A percentile compares a stretch with the other conserved stretches of the same genome.
phyloP scores from a whole-genome alignment of 2,797 vertebrate species.

The Champsocephalus esox region DNA sequence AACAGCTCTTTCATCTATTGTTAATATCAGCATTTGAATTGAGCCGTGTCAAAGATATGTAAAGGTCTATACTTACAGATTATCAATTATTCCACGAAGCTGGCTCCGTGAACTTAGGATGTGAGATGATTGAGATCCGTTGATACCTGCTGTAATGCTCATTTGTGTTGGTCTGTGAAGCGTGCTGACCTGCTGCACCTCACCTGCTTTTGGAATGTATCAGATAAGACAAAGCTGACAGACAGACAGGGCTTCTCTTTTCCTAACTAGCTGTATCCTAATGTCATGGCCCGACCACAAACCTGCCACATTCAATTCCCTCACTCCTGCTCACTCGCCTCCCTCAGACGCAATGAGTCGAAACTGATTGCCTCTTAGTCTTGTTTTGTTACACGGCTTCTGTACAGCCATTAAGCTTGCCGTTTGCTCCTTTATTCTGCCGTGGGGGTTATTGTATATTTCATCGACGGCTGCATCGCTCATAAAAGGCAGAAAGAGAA shows the following conservation, averaged over 20 bases:
- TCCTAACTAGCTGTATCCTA: constrained; percentile 48
- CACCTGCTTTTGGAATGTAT: constrained; percentile 34
- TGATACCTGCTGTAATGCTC: constrained; percentile 39
- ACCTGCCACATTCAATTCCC: constrained; percentile 12
- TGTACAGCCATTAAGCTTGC: neutral
- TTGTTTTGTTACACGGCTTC: constrained; percentile 17
- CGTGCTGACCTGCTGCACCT: constrained; percentile 45
- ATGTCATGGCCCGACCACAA: constrained; percentile 24
- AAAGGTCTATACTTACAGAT: neutral
- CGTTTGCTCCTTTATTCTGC: constrained; percentile 15
- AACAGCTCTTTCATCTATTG: neutral
- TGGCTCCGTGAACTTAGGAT: neutral
- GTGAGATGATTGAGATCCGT: neutral
- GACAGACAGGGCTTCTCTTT: constrained; percentile 37
- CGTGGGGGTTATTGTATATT: constrained; percentile 18
- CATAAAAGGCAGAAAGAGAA: constrained; percentile 51
- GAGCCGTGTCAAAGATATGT: neutral
- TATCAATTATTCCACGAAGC: neutral
- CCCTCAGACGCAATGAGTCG: constrained; percentile 16
- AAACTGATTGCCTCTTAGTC: constrained; percentile 24
- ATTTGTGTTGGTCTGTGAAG: constrained; percentile 44
- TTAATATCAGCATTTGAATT: neutral
- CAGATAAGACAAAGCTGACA: constrained; percentile 40
- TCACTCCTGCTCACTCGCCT: constrained; percentile 6
- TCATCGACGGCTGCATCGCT: constrained; percentile 29